Percentiles rank a stretch among this genome's conserved stretches.
Conservation (phyloP, 2,113 vertebrate genomes). For the Meriones unguiculatus region DNA sequence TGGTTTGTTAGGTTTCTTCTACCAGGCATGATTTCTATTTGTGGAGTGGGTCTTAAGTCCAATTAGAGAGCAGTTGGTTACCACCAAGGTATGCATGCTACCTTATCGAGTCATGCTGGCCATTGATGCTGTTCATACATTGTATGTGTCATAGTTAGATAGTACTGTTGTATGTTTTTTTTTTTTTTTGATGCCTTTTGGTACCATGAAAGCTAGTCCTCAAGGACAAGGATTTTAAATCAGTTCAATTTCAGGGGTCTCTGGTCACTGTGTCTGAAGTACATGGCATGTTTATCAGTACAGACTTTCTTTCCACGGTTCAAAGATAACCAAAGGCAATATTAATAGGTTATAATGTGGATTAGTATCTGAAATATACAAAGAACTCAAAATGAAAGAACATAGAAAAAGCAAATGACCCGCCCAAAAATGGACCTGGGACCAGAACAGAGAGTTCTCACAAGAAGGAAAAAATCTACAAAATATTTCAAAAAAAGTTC, state of each 20-base stretch:
- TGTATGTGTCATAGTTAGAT: neutral
- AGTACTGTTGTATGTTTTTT: neutral
- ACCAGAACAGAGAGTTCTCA: neutral
- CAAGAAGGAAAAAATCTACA: neutral
- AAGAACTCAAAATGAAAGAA: neutral
- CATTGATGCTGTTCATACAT: neutral
- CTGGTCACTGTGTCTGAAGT: neutral
- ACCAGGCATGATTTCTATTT: neutral
- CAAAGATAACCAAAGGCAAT: neutral
- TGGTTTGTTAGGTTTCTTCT: neutral
- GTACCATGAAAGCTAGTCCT: neutral
- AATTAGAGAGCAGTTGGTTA: neutral
- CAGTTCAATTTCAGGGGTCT: neutral
- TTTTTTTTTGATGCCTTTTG: neutral
- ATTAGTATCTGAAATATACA: neutral
- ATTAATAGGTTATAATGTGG: neutral
- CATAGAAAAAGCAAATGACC: neutral
- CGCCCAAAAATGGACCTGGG: neutral
- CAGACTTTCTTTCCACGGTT: neutral
- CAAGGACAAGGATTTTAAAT: neutral
- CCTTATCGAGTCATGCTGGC: neutral
- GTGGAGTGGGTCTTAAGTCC: neutral
- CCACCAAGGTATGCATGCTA: neutral
- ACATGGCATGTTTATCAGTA: neutral
- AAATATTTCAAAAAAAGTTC: neutral